phyloP scores from a whole-genome alignment of 2,113 vertebrate genomes.

The Myxocyprinus asiaticus region DNA sequence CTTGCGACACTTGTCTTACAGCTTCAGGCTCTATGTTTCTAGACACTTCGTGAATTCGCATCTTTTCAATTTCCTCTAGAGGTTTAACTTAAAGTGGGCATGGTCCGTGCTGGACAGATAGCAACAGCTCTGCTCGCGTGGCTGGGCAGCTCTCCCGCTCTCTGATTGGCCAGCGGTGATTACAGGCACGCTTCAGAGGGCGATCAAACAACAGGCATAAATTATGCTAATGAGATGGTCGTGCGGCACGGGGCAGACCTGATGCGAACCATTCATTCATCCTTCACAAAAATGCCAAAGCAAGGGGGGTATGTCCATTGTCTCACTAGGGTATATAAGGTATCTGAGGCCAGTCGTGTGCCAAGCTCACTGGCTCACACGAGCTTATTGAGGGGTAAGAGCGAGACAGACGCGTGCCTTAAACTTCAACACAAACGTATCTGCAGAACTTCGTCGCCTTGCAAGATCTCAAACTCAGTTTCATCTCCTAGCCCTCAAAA shows the following conservation, averaged over 20 bases:
- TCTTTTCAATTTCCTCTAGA: constrained; percentile 64
- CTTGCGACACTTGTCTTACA: constrained; percentile 57
- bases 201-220: constrained; percentile 78
- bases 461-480: constrained; percentile 30
- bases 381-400: constrained; percentile 83
- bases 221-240: constrained; percentile 85
- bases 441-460: constrained; percentile 43
- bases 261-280: constrained; percentile 82
- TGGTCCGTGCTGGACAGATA: constrained; percentile 43
- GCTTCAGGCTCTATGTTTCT: constrained; percentile 68
- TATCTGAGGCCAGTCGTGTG: constrained; percentile 93
- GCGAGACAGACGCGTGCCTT: constrained; percentile 82
- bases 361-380: constrained; percentile 89
- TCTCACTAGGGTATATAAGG: constrained; percentile 85
- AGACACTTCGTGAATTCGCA: constrained; percentile 53
- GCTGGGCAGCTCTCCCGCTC: constrained; percentile 55
- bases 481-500: constrained; percentile 22
- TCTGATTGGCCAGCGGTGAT: constrained; percentile 85
- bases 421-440: constrained; percentile 50
- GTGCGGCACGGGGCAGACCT: constrained; percentile 92
- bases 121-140: constrained; percentile 71
- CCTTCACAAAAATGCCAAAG: constrained; percentile 67
- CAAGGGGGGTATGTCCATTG: constrained; percentile 78
- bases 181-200: constrained; percentile 91
- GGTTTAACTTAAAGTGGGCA: constrained; percentile 63